Percentiles rank a stretch among this genome's conserved stretches.
Conservation (phyloP, 2,113 vertebrate genomes). For the Anthoscopus minutus region DNA sequence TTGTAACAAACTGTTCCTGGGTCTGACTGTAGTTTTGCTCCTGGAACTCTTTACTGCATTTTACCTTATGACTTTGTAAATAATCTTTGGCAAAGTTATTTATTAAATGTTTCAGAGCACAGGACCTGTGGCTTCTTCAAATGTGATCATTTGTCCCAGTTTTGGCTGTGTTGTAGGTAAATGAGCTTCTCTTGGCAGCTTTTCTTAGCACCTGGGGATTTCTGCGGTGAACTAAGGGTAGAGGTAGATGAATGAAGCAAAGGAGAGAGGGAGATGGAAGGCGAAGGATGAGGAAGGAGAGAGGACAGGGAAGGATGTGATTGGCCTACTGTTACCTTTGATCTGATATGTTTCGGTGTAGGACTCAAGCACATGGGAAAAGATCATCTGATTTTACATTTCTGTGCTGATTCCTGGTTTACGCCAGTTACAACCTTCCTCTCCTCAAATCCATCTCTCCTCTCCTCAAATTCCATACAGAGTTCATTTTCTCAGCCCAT, state of each 20-base stretch:
- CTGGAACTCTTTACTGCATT: background rate
- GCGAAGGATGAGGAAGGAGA: background rate
- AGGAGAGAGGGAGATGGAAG: too few relatives aligned
- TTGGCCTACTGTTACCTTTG: background rate
- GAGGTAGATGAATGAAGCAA: background rate
- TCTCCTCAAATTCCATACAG: background rate
- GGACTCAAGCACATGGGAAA: background rate
- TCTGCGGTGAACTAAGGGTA: background rate
- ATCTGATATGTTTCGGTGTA: background rate
- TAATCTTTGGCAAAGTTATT: background rate
- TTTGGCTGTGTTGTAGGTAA: background rate
- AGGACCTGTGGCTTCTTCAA: background rate
- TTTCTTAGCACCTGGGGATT: background rate
- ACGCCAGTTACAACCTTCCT: background rate
- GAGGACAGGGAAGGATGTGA: background rate
- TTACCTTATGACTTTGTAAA: background rate
- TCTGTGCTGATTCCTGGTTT: background rate
- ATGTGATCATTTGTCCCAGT: background rate
- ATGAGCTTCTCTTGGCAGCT: background rate
- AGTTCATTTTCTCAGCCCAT: background rate
- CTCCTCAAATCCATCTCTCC: background rate
- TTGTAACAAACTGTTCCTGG: background rate
- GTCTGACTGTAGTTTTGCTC: background rate
- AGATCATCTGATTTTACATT: background rate
- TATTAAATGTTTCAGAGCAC: background rate